Evolutionary conservation across 2,113 vertebrate species (phyloP).

Genomic region (Mirza zaza): DNA sequence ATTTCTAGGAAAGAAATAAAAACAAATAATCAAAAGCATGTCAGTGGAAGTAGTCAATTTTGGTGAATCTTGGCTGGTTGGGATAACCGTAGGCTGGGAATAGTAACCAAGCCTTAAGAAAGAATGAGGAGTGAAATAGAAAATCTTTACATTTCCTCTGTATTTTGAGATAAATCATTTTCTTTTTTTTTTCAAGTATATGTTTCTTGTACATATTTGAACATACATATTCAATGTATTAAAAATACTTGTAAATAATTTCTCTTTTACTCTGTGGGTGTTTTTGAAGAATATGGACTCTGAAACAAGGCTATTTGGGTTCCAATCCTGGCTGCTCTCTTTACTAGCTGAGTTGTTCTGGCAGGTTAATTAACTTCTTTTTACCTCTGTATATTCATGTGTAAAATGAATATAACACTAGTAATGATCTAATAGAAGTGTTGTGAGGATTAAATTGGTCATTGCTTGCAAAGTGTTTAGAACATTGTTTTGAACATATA

Average conservation of each 20-base stretch:
- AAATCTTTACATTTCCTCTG: background rate
- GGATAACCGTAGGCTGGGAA: background rate
- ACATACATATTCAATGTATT: background rate
- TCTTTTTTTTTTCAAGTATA: background rate
- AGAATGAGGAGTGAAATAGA: background rate
- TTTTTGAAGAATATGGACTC: background rate
- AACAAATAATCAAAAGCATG: background rate
- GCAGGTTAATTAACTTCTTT: constrained; percentile 18
- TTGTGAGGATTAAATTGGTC: background rate
- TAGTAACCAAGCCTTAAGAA: background rate
- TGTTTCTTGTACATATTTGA: background rate
- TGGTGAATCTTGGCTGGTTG: background rate
- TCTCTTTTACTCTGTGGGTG: background rate
- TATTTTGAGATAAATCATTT: background rate
- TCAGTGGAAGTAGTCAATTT: too few species aligned
- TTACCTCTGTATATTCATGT: background rate
- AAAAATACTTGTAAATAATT: background rate
- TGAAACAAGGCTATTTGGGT: background rate
- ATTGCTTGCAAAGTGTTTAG: background rate
- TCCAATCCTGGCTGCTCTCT: background rate
- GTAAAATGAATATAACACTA: background rate
- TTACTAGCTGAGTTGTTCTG: background rate
- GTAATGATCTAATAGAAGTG: background rate
- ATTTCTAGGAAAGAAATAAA: background rate
- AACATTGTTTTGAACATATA: background rate